Percentiles rank a stretch among this genome's conserved stretches.
Evolutionary conservation across 2,113 vertebrate genomes (phyloP).

Genomic region (Odocoileus virginianus): DNA sequence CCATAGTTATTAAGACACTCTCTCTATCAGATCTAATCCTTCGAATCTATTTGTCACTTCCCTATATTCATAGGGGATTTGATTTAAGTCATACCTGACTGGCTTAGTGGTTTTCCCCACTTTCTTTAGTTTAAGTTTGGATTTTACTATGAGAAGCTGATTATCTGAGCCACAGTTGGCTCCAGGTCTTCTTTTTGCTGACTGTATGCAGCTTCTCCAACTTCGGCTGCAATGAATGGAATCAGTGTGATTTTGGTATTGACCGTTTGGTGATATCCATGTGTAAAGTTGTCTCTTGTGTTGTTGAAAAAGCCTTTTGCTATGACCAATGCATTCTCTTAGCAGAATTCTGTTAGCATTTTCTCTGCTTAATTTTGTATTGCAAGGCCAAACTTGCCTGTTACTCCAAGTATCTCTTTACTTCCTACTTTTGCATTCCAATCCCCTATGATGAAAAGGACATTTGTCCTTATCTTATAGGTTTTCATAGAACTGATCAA

Average conservation of each 20-base stretch:
- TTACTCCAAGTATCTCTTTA: not conserved
- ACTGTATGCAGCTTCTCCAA: not conserved
- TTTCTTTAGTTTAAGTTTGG: not conserved
- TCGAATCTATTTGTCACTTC: not conserved
- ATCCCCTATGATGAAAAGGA: not conserved
- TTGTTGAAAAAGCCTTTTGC: not conserved
- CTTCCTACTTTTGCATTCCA: not conserved
- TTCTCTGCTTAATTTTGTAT: not conserved
- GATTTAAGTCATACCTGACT: not conserved
- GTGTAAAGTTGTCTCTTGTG: not conserved
- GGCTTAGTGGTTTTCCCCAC: not conserved
- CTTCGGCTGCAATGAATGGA: not conserved
- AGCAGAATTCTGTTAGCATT: not conserved
- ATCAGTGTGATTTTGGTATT: not conserved
- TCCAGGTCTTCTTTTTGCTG: not conserved
- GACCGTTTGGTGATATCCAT: not conserved
- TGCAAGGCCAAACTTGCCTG: not conserved
- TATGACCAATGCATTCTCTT: not conserved
- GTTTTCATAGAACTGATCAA: not conserved
- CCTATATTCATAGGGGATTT: not conserved
- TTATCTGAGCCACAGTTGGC: not conserved
- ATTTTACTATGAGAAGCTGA: not conserved
- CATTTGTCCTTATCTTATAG: not conserved
- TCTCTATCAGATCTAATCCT: not conserved
- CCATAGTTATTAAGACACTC: not conserved